A percentile compares a stretch with the other conserved stretches of the same genome.
Conservation (phyloP, 2,888 invertebrate genomes). For the Isoperla grammatica region DNA sequence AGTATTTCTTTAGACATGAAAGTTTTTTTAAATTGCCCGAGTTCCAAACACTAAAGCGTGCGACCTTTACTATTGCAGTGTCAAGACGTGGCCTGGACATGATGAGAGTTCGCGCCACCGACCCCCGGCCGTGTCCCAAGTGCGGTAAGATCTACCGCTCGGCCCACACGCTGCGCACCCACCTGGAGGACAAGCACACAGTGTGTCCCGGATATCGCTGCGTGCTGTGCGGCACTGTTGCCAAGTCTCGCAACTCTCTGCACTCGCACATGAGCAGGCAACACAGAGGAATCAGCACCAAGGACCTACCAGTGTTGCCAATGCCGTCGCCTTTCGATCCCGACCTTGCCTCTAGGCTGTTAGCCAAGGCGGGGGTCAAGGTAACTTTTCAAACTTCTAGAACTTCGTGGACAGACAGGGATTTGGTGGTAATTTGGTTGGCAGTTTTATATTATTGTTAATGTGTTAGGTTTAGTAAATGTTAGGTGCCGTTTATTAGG, state of each 20-base stretch:
- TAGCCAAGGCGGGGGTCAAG: conserved; percentile 85
- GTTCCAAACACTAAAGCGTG: too few species aligned
- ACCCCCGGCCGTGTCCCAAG: conserved; percentile 87
- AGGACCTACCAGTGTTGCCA: conserved; percentile 84
- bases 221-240: conserved; percentile 87
- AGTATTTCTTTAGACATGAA: too few species aligned
- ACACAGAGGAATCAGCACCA: conserved; percentile 88
- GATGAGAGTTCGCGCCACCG: conserved; percentile 82
- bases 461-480: not conserved
- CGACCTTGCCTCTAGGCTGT: conserved; percentile 75
- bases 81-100: conserved; percentile 77
- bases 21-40: too few species aligned
- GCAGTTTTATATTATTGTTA: too few species aligned
- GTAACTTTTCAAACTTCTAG: conserved; percentile 45
- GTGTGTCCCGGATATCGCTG: conserved; percentile 89
- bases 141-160: conserved; percentile 90
- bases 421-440: conserved; percentile 9
- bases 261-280: conserved; percentile 94
- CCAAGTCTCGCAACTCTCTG: conserved; percentile 84
- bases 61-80: too few species aligned
- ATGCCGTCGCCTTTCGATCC: conserved; percentile 92
- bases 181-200: conserved; percentile 89
- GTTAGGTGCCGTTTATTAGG: too few species aligned
- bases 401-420: conserved; percentile 11
- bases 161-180: conserved; percentile 84